Evolutionary conservation across 2,797 vertebrate genomes (phyloP), one percentile per base, ranked within the genome.

Genomic region (Gallinago stenura): DNA sequence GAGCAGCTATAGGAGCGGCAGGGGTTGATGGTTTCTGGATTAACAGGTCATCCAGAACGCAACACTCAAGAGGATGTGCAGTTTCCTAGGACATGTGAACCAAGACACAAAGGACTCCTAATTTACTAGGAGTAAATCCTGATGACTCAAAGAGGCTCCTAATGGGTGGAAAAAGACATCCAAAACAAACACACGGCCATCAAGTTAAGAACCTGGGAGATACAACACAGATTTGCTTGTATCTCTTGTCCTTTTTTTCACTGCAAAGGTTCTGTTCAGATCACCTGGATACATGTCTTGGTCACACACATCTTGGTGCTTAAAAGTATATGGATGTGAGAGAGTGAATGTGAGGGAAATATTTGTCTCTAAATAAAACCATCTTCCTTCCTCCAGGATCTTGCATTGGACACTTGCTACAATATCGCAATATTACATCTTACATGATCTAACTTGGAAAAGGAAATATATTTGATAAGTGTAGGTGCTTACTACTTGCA

Each of bases 371-470:
- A 62, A 81, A 66, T 13, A 21, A 83, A 83, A 77, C 18, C 1
- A 51, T 30, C 14, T 73, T 69, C 31, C 30, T 72, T 80, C 60
- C 51, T 48, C 3, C 5, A 73, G 19, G 2, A n/a, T 50, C 51
- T 70, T 53, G 2, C 14, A 46, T 3, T 1, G 0, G 62, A 87
- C 11, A 2, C 37, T 66, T 79, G 19, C 30, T 57, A 33, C n/a
- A 53, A 31, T 6, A 2, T 6, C 3, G 2, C 9, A 14, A 5
- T 26, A 46, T 15, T 43, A 25, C 6, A 28, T 8, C 12, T 17
- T 16, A 26, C 21, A 19, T 18, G 39, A 21, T 12, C 25, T 53
- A n/a, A 48, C 21, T 72, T 69, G 33, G 6, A 79, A 62, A 85
- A 81, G 3, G 7, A 82, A 84, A 76, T 43, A 11, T 15, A 31